A percentile compares a stretch with the other conserved stretches of the same genome.
Evolutionary conservation across 2,888 invertebrate species (phyloP).

Genomic region (Lumbricus terrestris): DNA sequence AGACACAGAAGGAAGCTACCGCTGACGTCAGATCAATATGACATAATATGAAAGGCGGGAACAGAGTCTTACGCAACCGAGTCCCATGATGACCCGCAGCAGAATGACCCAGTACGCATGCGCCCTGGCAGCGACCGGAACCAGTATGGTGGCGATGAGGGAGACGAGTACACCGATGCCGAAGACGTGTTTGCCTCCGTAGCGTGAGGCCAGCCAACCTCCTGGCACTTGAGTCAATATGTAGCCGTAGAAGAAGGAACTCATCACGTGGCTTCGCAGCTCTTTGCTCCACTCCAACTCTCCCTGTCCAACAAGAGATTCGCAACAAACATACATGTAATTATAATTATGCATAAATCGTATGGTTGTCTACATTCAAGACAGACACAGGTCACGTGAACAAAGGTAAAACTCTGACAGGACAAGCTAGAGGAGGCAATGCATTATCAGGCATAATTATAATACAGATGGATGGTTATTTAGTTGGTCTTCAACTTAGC

Average conservation of each 20-base stretch:
- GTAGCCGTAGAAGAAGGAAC: constrained; percentile 38
- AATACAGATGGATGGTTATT: too few species aligned
- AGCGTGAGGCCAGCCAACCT: constrained; percentile 32
- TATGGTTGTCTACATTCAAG: neutral
- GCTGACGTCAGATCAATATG: neutral
- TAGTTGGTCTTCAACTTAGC: neutral
- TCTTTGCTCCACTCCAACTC: constrained; percentile 35
- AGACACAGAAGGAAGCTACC: neutral
- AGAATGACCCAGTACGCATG: constrained; percentile 29
- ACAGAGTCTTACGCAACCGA: constrained; percentile 23
- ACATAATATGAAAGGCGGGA: neutral
- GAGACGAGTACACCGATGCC: constrained; percentile 31
- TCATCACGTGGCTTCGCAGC: constrained; percentile 30
- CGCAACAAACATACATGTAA: neutral
- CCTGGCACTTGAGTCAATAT: constrained; percentile 37
- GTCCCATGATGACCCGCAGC: constrained; percentile 32
- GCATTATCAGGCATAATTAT: too few species aligned
- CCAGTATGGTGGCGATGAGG: constrained; percentile 30
- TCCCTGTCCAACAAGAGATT: constrained; percentile 22
- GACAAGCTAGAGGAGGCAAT: neutral
- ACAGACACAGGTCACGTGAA: neutral
- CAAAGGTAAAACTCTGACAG: neutral
- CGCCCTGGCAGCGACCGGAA: constrained; percentile 33
- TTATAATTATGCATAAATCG: too few species aligned
- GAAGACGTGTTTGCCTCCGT: constrained; percentile 35